Conservation (phyloP, 2,797 vertebrate species). For the Chanos chanos region DNA sequence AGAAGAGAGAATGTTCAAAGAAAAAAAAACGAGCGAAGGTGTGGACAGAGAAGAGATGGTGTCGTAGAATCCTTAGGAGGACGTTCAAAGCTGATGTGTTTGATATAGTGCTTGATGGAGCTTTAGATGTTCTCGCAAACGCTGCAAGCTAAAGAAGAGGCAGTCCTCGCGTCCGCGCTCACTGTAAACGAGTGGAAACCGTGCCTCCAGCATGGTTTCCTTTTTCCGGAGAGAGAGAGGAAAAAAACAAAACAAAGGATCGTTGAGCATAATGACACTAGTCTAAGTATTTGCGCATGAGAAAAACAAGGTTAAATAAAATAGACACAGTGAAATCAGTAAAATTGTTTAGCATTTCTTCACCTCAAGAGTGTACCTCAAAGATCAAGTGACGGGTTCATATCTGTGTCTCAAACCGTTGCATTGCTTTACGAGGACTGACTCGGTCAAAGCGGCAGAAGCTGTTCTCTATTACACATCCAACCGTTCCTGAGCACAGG, state of each 20-base stretch:
- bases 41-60: slow-evolving; percentile 64
- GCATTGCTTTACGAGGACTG: too few relatives aligned
- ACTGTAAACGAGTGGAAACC: slow-evolving; percentile 63
- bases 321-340: too few relatives aligned
- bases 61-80: slow-evolving; percentile 58
- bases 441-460: too few relatives aligned
- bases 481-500: too few relatives aligned
- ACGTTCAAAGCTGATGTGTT: slow-evolving; percentile 57
- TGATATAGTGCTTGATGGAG: slow-evolving; percentile 76
- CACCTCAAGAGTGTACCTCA: too few relatives aligned
- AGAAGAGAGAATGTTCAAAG: slow-evolving; percentile 64
- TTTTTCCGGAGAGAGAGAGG: slow-evolving; percentile 61
- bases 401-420: too few relatives aligned
- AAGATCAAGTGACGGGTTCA: too few relatives aligned
- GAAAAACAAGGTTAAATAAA: too few relatives aligned
- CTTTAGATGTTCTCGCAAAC: slow-evolving; percentile 69
- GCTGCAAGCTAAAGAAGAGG: slow-evolving; percentile 13
- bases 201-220: slow-evolving; percentile 68
- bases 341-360: too few relatives aligned
- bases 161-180: slow-evolving; percentile 71
- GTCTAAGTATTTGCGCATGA: too few relatives aligned
- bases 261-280: too few relatives aligned
- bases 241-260: slow-evolving; percentile 12
- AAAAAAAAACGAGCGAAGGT: slow-evolving; percentile 59
- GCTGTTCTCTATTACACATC: too few relatives aligned